Evolutionary conservation across 2,797 vertebrate genomes (phyloP).

Genomic region (Mico argentatus): DNA sequence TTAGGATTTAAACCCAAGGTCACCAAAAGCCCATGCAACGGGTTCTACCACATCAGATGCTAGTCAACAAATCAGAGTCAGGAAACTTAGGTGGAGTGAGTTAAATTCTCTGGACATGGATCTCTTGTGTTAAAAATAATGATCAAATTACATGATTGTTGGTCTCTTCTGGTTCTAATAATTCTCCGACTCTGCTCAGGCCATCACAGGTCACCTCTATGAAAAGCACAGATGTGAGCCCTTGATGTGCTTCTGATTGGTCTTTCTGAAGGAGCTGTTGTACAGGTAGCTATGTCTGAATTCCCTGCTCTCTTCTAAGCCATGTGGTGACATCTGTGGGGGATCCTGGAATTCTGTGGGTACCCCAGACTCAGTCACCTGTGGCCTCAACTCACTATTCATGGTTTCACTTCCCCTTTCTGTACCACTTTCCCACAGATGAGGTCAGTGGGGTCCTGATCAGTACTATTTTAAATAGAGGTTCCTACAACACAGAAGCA

Average conservation of each 20-base stretch:
- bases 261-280: neutral
- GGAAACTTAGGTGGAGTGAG: neutral
- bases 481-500: neutral
- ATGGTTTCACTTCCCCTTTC: neutral
- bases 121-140: neutral
- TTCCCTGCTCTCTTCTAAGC: neutral
- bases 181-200: neutral
- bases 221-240: fast-evolving
- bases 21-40: neutral
- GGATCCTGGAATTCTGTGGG: neutral
- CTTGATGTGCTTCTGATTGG: neutral
- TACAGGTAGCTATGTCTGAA: neutral
- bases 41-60: neutral
- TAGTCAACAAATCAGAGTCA: neutral
- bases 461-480: neutral
- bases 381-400: neutral
- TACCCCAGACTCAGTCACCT: neutral
- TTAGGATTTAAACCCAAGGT: neutral
- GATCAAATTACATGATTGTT: neutral
- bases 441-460: neutral
- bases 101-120: neutral
- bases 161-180: neutral
- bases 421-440: neutral
- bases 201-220: neutral
- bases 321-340: neutral